Base-by-base conservation (phyloP, 2,888 invertebrate genomes). In the Hartigia nigra region DNA sequence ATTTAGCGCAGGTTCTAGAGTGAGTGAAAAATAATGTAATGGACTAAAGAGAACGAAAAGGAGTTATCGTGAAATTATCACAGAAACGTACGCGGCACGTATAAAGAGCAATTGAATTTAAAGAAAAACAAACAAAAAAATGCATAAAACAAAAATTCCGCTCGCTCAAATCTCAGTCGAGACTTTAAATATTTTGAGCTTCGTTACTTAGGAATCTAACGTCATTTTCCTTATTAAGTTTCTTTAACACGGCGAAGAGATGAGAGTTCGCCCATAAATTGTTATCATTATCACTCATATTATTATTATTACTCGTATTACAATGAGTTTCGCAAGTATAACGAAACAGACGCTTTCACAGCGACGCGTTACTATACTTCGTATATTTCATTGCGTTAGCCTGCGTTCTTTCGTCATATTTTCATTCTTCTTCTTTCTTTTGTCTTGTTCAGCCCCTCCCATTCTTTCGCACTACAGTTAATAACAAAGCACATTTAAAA, bases 401-500 rank as follows among this genome's bases (percentile, higher is more conserved):
- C 14, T 39, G 5, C 14, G 23, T 55, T 23, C 55, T 55, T 55
- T 23, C 1, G 23, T 23, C n/a, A n/a, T n/a, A n/a, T 55, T 35
- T 23, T 23, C 23, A 55, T 55, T 55, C 23, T 55, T 55, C 0
- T 55, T 9, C 14, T 39, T 14, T 9, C 55, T 23, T 55, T 55
- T 23, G 9, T 55, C 55, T 23, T 23, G 23, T 55, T 14, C 55
- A 2, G 55, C 23, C 55, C 55, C 55, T 9, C 55, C 55, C 55
- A 9, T 55, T 23, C 55, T 55, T 55, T 55, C 55, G 9, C 37
- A 70, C 74, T 80, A 82, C 78, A 81, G 81, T 86, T 83, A 84
- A 82, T 84, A 86, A 86, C 84, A 83, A 85, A 83, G 86, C 83
- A 86, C 84, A 86, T 86, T 84, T 81, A 82, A 88, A 84, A 82